Evolutionary conservation across 2,113 vertebrate species (phyloP), one percentile per base, ranked within the genome.

Genomic region (Microcebus lehilahytsara): DNA sequence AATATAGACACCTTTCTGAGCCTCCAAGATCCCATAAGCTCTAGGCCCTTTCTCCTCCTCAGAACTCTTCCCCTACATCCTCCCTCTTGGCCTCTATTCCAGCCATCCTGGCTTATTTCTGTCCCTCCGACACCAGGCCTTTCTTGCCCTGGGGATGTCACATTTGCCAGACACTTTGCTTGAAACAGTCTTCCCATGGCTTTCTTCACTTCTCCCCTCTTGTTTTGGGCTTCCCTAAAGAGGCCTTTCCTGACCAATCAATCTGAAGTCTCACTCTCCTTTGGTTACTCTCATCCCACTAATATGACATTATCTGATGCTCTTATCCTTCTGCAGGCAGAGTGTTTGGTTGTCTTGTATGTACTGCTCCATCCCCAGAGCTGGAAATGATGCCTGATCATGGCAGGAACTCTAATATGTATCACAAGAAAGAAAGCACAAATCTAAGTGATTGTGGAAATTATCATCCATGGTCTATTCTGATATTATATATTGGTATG

Each of bases 1-100:
- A 51, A 56, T n/a, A 20, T 14, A 74, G 13, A 34, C 9, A 20
- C 40, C 42, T 64, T 46, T 49, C 37, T 56, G 0, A 60, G n/a
- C 37, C 27, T 60, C 7, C 23, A 32, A 56, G 25, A 49, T 20
- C 19, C 42, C 13, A 0, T 25, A 11, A 72, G 19, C 2, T 40
- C 22, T 27, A 8, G 16, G 14, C 22, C 58, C 53, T 56, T 32
- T 42, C 32, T 37, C 32, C 9, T 80, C 51, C 46, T 53, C 19
- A 5, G 23, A 32, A 3, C 3, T 1, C 30, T 62, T 27, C 12
- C 64, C 30, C 3, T 53, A 0, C 1, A 2, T 9, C 5, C 1
- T 49, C 6, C 67, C 3, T 32, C 71, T 80, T 20, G 4, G 2
- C 32, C 37, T 69, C 2, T 58, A 20, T 17, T 51, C n/a, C 32